phyloP scores from a whole-genome alignment of 2,888 invertebrate species.

The Polymixis lichenea region DNA sequence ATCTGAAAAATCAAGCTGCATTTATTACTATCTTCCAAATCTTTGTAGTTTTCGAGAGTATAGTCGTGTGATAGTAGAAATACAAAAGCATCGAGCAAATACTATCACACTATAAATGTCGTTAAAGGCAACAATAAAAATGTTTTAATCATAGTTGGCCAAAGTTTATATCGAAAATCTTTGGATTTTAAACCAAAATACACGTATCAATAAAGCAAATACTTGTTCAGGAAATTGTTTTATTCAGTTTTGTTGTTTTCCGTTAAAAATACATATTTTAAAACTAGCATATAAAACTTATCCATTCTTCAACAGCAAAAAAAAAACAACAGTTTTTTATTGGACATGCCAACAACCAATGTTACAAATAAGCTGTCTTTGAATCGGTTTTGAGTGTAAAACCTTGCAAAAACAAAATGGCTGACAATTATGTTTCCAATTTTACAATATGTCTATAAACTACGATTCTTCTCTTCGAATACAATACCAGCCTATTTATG shows the following conservation, averaged over 20 bases:
- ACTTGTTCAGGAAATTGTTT: background rate
- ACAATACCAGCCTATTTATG: background rate
- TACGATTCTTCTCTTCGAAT: background rate
- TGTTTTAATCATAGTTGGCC: background rate
- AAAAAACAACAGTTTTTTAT: background rate
- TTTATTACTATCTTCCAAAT: background rate
- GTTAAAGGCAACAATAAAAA: background rate
- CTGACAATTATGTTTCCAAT: background rate
- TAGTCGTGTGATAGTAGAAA: background rate
- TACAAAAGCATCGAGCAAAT: background rate
- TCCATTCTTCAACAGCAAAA: background rate
- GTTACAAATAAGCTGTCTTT: background rate
- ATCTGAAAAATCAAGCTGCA: too few species aligned
- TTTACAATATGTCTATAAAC: slow-evolving; percentile 11
- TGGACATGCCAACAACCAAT: background rate
- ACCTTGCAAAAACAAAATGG: background rate
- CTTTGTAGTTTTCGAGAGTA: too few species aligned
- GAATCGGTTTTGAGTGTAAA: background rate
- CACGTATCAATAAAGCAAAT: background rate
- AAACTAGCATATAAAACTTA: background rate
- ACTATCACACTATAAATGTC: too few species aligned
- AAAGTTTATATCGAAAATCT: background rate
- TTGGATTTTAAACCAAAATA: background rate
- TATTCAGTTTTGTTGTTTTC: background rate
- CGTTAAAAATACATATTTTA: too few species aligned